phyloP scores from a whole-genome alignment of 2,888 invertebrate genomes.

The Macrosoma leucophasiata region DNA sequence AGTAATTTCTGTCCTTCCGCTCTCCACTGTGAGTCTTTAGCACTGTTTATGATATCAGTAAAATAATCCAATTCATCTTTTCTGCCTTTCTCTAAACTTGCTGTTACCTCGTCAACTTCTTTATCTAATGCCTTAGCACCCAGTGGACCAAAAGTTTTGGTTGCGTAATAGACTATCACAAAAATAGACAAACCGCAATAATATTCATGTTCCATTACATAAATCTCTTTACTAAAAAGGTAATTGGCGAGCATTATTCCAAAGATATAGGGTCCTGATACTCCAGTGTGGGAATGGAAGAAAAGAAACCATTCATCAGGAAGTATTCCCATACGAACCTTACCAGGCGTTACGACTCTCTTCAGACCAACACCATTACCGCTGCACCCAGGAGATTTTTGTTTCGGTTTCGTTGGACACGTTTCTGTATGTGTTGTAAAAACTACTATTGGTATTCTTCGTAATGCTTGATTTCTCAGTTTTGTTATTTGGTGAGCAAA shows the following conservation, averaged over 20 bases:
- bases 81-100: constrained; percentile 70
- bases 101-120: constrained; percentile 77
- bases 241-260: constrained; percentile 85
- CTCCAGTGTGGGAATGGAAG: constrained; percentile 92
- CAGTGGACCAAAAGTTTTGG: constrained; percentile 81
- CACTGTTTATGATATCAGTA: constrained; percentile 71
- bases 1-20: constrained; percentile 85
- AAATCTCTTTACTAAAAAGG: constrained; percentile 93
- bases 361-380: constrained; percentile 23
- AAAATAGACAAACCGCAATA: constrained; percentile 83
- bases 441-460: constrained; percentile 7
- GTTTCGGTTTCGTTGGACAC: constrained; percentile 18
- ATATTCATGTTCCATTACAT: constrained; percentile 94
- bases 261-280: constrained; percentile 92
- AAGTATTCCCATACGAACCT: constrained; percentile 73
- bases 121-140: constrained; percentile 79
- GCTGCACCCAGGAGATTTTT: constrained; percentile 4
- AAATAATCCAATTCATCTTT: constrained; percentile 58
- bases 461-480: constrained; percentile 5
- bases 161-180: constrained; percentile 72
- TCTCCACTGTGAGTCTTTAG: constrained; percentile 82
- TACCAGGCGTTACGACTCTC: constrained; percentile 44
- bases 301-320: constrained; percentile 81
- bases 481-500: constrained; percentile 6
- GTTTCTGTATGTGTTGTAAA: constrained; percentile 18